phyloP scores from a whole-genome alignment of 2,888 invertebrate species.

The Hyles lineata region DNA sequence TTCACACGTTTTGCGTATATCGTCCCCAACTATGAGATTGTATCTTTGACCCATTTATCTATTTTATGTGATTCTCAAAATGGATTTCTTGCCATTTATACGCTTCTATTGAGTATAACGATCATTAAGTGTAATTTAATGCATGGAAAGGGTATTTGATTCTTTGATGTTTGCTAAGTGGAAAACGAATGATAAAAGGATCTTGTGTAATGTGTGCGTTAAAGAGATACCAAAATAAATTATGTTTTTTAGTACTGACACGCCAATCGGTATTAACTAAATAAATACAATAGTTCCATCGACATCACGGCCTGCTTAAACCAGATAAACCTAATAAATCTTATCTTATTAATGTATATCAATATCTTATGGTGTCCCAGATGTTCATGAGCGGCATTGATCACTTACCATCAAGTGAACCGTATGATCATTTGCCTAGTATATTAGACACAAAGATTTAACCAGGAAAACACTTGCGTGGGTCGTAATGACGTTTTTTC shows the following conservation, averaged over 20 bases:
- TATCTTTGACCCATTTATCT: slow-evolving; percentile 9
- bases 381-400: no score
- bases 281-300: no score
- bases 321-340: no score
- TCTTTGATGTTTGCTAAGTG: background rate
- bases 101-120: background rate
- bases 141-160: background rate
- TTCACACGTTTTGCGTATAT: slow-evolving; percentile 10
- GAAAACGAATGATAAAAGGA: background rate
- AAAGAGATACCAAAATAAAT: background rate
- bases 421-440: no score
- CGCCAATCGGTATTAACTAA: background rate
- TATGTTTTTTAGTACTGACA: background rate
- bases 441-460: no score
- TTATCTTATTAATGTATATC: no score
- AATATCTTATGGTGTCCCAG: no score
- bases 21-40: background rate
- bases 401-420: no score
- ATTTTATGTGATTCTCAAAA: slow-evolving; percentile 15
- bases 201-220: background rate
- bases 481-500: no score
- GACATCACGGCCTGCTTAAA: no score
- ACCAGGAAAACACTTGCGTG: no score
- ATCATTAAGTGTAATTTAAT: slow-evolving; percentile 3
- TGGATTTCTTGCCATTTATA: slow-evolving; percentile 9